Conservation (phyloP, 92 coral and sea anemone genomes). For the Palythoa caribaeorum region DNA sequence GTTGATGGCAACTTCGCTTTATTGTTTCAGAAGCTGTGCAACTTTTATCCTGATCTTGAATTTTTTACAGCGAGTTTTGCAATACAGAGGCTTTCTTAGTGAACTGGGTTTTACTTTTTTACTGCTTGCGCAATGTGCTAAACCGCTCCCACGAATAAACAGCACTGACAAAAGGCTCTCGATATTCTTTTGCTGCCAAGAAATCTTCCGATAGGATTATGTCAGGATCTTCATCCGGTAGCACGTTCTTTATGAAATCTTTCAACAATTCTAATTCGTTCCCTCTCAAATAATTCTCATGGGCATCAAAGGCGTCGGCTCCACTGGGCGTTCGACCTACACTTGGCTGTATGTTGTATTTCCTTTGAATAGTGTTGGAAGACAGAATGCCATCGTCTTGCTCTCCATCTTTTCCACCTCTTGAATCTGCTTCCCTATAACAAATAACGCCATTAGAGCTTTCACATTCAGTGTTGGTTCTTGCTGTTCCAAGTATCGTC, state of each 20-base stretch:
- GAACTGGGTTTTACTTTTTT: neutral
- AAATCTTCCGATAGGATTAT: neutral
- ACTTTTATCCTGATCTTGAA: constrained; percentile 9
- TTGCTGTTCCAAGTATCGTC: neutral
- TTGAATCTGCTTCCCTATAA: neutral
- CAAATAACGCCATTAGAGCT: neutral
- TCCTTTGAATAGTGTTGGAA: neutral
- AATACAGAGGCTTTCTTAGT: constrained; percentile 11
- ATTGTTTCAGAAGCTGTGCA: neutral
- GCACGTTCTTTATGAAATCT: neutral
- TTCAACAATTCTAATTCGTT: neutral
- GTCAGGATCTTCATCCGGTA: neutral
- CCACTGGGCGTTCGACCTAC: neutral
- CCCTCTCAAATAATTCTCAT: neutral
- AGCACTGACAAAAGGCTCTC: neutral
- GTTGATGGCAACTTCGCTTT: constrained; percentile 20
- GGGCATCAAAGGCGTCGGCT: neutral
- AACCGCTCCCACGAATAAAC: neutral
- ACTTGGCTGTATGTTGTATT: neutral
- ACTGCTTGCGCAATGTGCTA: neutral
- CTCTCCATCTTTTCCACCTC: neutral
- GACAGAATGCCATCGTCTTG: constrained; percentile 5
- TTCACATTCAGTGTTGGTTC: neutral
- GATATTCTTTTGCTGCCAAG: neutral
- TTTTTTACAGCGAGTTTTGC: neutral